These are phyloP conservation scores for Tursiops truncatus DNA, from an alignment of 2,113 vertebrate species.

Conservation along the genomic window DNA sequence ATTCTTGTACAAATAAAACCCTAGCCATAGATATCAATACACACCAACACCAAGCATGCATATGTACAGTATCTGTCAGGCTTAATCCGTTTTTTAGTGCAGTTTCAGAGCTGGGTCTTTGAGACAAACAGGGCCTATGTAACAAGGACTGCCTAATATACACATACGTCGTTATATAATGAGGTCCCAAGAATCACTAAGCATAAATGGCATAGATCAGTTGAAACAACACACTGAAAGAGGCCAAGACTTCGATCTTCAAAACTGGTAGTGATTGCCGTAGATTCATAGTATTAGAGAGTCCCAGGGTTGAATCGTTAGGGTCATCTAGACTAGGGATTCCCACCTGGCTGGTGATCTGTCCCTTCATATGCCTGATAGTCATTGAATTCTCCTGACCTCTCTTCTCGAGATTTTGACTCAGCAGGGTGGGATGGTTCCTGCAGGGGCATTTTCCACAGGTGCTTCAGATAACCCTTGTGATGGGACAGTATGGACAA, in stretches of 20 bases:
- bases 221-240: not conserved
- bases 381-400: not conserved
- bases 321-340: not conserved
- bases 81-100: not conserved
- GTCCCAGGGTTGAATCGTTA: not conserved
- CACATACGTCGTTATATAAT: not conserved
- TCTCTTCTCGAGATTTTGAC: not conserved
- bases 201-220: not conserved
- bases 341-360: not conserved
- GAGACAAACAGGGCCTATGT: not conserved
- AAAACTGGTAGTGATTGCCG: too few relatives aligned
- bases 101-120: not conserved
- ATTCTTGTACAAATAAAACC: not conserved
- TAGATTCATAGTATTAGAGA: not conserved
- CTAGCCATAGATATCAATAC: too few relatives aligned
- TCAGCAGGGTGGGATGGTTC: not conserved
- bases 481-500: not conserved
- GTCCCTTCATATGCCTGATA: not conserved
- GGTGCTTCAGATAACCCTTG: not conserved
- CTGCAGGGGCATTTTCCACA: not conserved
- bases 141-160: not conserved
- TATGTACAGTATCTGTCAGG: not conserved
- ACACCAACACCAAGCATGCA: not conserved
- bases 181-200: not conserved
- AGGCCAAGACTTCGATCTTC: not conserved